These are phyloP conservation scores for Alviniconcha strummeri DNA, from an alignment of 2,888 invertebrate species.

Conservation along the genomic window DNA sequence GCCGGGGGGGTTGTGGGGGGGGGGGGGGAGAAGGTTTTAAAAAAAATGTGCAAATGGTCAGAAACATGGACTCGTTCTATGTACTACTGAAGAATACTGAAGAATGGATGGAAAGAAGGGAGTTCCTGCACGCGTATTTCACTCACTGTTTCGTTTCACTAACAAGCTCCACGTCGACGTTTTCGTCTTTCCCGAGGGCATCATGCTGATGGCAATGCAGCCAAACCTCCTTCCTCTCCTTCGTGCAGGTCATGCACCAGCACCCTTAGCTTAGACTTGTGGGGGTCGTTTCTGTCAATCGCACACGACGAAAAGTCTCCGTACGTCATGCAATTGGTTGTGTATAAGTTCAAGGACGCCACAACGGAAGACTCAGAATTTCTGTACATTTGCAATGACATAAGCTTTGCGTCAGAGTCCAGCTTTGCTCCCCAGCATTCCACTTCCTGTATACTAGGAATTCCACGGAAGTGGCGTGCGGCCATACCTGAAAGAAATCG, in stretches of 20 bases:
- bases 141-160: constrained; percentile 7
- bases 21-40: too few relatives aligned
- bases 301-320: constrained; percentile 12
- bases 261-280: not conserved
- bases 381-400: constrained; percentile 10
- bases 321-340: not conserved
- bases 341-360: not conserved
- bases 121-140: too few relatives aligned
- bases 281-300: not conserved
- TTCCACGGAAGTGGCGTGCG: constrained; percentile 7
- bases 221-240: constrained; percentile 6
- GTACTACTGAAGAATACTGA: too few relatives aligned
- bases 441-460: constrained; percentile 29
- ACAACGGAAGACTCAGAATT: not conserved
- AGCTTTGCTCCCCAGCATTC: constrained; percentile 19
- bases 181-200: not conserved
- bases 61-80: too few relatives aligned
- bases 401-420: constrained; percentile 11
- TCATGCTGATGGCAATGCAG: not conserved
- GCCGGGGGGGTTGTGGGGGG: too few relatives aligned
- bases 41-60: too few relatives aligned
- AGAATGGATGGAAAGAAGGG: too few relatives aligned
- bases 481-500: constrained; percentile 15
- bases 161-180: not conserved
- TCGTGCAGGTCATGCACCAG: constrained; percentile 17